Conservation (phyloP, 2,888 invertebrate species). For the Resseliella maxima region DNA sequence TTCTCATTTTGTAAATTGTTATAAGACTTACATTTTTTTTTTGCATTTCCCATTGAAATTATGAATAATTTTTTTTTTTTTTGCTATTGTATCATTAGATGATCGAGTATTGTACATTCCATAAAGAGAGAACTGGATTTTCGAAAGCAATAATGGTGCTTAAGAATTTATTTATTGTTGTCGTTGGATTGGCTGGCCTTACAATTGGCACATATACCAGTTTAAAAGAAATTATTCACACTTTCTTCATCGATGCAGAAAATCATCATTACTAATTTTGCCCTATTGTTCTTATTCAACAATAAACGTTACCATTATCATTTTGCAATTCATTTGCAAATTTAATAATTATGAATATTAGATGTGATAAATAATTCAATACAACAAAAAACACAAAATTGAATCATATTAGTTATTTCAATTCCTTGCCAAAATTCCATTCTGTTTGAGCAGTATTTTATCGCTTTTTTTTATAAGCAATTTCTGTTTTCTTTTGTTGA, state of each 20-base stretch:
- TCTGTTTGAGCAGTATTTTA: neutral
- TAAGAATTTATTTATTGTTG: slow-evolving; percentile 73
- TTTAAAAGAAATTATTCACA: slow-evolving; percentile 11
- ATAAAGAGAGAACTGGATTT: slow-evolving; percentile 73
- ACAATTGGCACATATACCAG: slow-evolving; percentile 79
- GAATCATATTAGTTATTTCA: neutral
- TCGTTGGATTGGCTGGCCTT: slow-evolving; percentile 76
- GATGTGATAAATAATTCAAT: neutral
- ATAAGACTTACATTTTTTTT: neutral
- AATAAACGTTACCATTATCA: neutral
- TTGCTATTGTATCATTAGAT: neutral
- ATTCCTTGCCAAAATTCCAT: neutral
- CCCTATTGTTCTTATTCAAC: neutral
- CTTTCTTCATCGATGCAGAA: neutral
- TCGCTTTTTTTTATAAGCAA: no score
- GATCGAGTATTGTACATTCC: slow-evolving; percentile 85
- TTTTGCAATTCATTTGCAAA: no score
- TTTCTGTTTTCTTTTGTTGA: no score
- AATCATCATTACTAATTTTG: neutral
- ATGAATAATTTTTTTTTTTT: neutral
- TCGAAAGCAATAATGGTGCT: slow-evolving; percentile 71
- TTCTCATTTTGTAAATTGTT: no score
- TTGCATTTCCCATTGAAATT: neutral
- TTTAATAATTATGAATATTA: no score
- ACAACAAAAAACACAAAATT: no score